Conservation (phyloP, 23 tunicate species). For the Botrylloides violaceus region DNA sequence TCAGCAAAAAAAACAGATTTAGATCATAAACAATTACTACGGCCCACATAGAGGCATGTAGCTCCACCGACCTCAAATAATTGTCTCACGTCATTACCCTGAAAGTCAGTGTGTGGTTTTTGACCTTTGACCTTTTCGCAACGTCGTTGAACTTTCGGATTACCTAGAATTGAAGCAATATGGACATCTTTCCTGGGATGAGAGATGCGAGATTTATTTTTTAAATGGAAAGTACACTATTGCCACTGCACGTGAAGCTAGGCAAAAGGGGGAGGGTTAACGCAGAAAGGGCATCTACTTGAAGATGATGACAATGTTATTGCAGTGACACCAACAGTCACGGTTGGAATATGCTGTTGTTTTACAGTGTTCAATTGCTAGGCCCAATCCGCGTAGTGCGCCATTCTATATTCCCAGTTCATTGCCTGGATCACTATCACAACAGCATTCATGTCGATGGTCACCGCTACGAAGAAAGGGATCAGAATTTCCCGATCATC, state of each 20-base stretch:
- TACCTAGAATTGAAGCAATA: conserved; percentile 21
- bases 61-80: neutral
- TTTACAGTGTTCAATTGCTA: too few relatives aligned
- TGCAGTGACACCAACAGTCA: too few relatives aligned
- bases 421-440: too few relatives aligned
- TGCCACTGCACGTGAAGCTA: neutral
- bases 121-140: conserved; percentile 30
- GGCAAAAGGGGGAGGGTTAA: neutral
- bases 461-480: too few relatives aligned
- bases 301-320: too few relatives aligned
- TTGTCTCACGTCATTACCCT: conserved; percentile 1
- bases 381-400: too few relatives aligned
- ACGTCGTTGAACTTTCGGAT: conserved; percentile 7
- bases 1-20: neutral
- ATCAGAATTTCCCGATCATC: too few relatives aligned
- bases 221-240: neutral
- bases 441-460: too few relatives aligned
- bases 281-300: too few relatives aligned
- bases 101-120: conserved; percentile 4
- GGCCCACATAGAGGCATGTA: too few relatives aligned
- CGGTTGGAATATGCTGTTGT: too few relatives aligned
- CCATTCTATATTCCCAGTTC: too few relatives aligned
- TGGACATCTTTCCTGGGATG: conserved; percentile 27
- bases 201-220: neutral
- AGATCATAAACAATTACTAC: neutral